A percentile compares a stretch with the other conserved stretches of the same genome.
phyloP scores from a whole-genome alignment of 2,888 invertebrate species.

The Lycaena phlaeas region DNA sequence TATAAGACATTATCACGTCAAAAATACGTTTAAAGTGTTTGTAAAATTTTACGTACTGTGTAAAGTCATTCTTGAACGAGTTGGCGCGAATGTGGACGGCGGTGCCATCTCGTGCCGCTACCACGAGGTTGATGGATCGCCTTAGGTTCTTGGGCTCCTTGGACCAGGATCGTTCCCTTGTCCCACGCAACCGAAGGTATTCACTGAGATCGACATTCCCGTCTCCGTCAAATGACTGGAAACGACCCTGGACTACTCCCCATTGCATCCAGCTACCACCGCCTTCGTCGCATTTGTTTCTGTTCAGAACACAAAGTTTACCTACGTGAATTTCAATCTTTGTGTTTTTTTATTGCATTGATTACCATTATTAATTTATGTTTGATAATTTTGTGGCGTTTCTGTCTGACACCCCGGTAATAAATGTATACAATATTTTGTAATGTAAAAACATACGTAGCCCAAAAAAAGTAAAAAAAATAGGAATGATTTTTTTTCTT shows the following conservation, averaged over 20 bases:
- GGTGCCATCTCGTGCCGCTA: constrained; percentile 67
- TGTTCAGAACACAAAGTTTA: too few species aligned
- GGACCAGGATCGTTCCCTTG: constrained; percentile 59
- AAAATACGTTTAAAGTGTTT: too few species aligned
- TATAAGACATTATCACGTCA: too few species aligned
- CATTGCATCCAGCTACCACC: constrained; percentile 73
- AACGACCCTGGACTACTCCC: constrained; percentile 74
- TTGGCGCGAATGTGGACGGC: constrained; percentile 67
- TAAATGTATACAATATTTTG: too few species aligned
- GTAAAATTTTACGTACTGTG: constrained; percentile 65
- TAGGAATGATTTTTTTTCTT: too few species aligned
- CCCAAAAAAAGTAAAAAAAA: too few species aligned
- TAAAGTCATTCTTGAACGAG: constrained; percentile 60
- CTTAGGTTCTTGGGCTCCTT: constrained; percentile 34
- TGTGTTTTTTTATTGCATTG: too few species aligned
- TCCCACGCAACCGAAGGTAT: constrained; percentile 66
- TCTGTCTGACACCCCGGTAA: too few species aligned
- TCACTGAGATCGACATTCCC: constrained; percentile 36
- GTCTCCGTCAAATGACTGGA: constrained; percentile 54
- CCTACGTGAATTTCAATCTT: too few species aligned
- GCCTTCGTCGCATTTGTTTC: constrained; percentile 44
- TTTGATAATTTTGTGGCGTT: too few species aligned
- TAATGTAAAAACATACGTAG: too few species aligned
- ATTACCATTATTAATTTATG: too few species aligned
- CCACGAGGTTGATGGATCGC: constrained; percentile 42